Evolutionary conservation across 35 echinoderm and acorn worm species (phyloP), one percentile per base, ranked within the genome.

Genomic region (Ophiothrix spiculata): DNA sequence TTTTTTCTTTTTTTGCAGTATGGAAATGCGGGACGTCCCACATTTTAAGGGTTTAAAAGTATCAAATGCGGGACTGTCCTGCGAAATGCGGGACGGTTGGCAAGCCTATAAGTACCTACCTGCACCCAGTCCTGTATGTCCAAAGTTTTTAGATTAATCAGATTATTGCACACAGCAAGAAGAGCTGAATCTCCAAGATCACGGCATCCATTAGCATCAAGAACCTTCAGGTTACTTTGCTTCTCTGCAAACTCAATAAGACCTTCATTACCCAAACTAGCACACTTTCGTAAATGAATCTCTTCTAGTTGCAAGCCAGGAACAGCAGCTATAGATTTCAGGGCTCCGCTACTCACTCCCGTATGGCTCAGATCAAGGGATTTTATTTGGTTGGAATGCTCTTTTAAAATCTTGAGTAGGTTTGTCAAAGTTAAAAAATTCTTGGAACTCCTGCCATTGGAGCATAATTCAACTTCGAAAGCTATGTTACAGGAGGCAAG

Each of bases 401-500:
- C 79, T 78, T 80, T 73, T 13, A 93, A 40, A 75, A 39, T 90
- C 36, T 69, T 81, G 28, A 86, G 33, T 1, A 97, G 36, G 80
- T 93, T 97, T 3, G 77, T 77, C 79, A 97, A 83, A 31, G 90
- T 93, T 37, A 97, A 41, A 33, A 92, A 82, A 21, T 87, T 84
- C 0, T 82, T 64, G 13, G 94, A 90, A 54, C 87, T 73, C 32
- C 60, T 64, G 19, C 46, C 63, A n/a, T n/a, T n/a, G n/a, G n/a
- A n/a, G n/a, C 77, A 83, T 11, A 87, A 76, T 41, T 87, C 82
- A n/a, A 76, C 84, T 56, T 97, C 86, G 82, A 89, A 86, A n/a
- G 91, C 87, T 32, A 97, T 79, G 80, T 97, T 92, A 34, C 94
- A 97, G 8, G 85, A 87, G 32, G 90, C 86, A 10, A 97, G 87